phyloP scores from a whole-genome alignment of 2,113 vertebrate genomes.

The Columba livia region DNA sequence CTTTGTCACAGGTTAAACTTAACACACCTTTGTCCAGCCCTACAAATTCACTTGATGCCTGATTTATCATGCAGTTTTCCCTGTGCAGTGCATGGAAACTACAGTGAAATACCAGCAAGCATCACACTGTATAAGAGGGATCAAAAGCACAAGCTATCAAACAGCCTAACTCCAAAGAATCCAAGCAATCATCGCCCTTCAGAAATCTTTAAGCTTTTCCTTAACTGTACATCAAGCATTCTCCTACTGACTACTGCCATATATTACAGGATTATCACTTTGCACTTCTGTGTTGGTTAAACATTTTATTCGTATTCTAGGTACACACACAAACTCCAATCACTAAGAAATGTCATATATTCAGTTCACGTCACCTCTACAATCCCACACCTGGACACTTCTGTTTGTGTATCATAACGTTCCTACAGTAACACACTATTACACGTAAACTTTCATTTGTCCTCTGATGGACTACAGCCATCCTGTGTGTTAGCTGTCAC shows the following conservation, averaged over 20 bases:
- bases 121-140: background rate
- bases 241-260: background rate
- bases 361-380: background rate
- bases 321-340: background rate
- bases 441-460: background rate
- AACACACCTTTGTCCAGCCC: background rate
- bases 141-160: background rate
- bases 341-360: background rate
- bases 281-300: background rate
- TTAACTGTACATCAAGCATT: background rate
- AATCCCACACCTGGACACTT: background rate
- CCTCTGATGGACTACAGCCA: background rate
- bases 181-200: background rate
- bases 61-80: background rate
- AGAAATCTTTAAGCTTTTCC: background rate
- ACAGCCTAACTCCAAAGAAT: background rate
- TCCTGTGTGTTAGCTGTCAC: background rate
- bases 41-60: background rate
- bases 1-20: background rate
- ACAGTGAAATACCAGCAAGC: background rate
- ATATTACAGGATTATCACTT: background rate
- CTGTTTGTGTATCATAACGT: background rate
- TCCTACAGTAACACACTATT: background rate
- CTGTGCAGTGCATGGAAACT: background rate
- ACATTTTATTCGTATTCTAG: background rate